Base-by-base conservation (phyloP, 2,113 vertebrate species). In the Eclectus roratus region DNA sequence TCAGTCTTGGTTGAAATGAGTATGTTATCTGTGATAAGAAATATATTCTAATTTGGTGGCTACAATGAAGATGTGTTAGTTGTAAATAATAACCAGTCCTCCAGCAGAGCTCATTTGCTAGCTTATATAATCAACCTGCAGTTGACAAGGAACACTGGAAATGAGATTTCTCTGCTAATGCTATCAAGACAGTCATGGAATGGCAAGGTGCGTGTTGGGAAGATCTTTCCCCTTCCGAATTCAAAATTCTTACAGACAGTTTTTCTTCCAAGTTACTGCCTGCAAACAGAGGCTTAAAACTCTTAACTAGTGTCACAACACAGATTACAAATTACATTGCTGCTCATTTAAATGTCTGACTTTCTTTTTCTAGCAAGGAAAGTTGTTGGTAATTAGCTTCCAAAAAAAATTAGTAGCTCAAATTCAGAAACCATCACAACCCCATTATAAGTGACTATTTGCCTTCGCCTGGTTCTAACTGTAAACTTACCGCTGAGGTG, bases 391-490 rank as follows among this genome's bases (percentile, higher is more conserved):
- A 33, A 5, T 41, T 35, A 44, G 39, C 37, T 49, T 58, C 50
- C 27, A n/a, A 46, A 55, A 39, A 41, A 60, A 46, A 20, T 8
- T 19, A 33, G n/a, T 8, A 58, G 31, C 28, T 63, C n/a, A 68
- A 44, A 52, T 58, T 16, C 37, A 56, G 52, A 71, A 87, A 20
- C 19, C 31, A 37, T 27, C 25, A n/a, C 6, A 25, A 31, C 3
- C 12, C 27, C 23, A 1, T 29, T 31, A 2, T 1, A 50, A 55
- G 18, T 1, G 0, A 4, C 25, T n/a, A 9, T 71, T 58, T 61
- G 23, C 20, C 63, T 13, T 31, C 7, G 16, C 8, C 37, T 17
- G 33, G 33, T 18, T 80, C 46, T n/a, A 19, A 11, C 24, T 49
- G 52, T 7, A 35, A 4, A 17, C 13, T 44, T 33, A 6, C 9